These are phyloP conservation scores for Pyrrhia umbra DNA, from an alignment of 2,888 invertebrate species.

Conservation along the genomic window DNA sequence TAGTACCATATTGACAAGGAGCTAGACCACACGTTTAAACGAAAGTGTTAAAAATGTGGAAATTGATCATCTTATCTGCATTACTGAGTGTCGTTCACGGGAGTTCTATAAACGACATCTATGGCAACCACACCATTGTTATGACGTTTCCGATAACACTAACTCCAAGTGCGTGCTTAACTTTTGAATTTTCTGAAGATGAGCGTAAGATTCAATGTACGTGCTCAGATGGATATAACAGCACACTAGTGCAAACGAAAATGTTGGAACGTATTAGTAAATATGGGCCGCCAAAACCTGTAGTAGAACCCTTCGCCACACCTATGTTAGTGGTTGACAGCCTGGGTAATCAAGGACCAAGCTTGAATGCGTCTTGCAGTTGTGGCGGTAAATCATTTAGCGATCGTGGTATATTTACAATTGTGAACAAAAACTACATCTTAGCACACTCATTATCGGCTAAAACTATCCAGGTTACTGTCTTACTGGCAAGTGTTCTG, in stretches of 20 bases:
- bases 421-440: conserved; percentile 32
- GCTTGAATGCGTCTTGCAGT: conserved; percentile 8
- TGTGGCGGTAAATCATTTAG: not conserved
- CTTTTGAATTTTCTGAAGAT: conserved; percentile 22
- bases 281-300: not conserved
- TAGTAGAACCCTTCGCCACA: not conserved
- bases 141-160: conserved; percentile 17
- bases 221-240: conserved; percentile 25
- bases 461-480: not conserved
- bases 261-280: not conserved
- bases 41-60: conserved; percentile 21
- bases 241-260: conserved; percentile 14
- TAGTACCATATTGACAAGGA: conserved; percentile 3
- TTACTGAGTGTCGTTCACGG: conserved; percentile 12
- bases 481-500: conserved; percentile 24
- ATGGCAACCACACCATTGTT: conserved; percentile 26
- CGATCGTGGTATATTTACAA: conserved; percentile 23
- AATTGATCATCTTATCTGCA: not conserved
- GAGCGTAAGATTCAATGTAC: conserved; percentile 19
- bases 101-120: conserved; percentile 4
- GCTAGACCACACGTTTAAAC: not conserved
- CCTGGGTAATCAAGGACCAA: not conserved
- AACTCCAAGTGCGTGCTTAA: conserved; percentile 9
- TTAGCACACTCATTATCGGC: conserved; percentile 1
- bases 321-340: conserved; percentile 19